Conservation (phyloP, 2,113 vertebrate species). For the human (Homo sapiens) region DNA sequence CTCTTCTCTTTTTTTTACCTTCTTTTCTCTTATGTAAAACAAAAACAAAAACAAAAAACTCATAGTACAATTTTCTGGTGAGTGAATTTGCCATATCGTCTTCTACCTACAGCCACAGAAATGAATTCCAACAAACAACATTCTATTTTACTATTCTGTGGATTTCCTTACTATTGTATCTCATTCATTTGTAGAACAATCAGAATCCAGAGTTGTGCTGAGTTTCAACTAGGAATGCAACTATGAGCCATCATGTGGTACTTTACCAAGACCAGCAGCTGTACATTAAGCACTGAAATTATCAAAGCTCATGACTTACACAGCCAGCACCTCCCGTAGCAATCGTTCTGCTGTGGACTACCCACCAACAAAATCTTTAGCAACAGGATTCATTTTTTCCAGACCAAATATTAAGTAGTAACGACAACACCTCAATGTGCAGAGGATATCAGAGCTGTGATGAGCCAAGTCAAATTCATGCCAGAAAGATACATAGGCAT, state of each 20-base stretch:
- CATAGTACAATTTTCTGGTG: neutral
- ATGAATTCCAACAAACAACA: neutral
- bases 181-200: conserved; percentile 31
- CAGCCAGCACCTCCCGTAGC: neutral
- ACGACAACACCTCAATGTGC: neutral
- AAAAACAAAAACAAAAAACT: neutral
- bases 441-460: neutral
- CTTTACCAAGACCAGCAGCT: neutral
- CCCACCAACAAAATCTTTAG: neutral
- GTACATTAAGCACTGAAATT: neutral
- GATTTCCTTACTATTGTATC: neutral
- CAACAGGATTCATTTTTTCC: neutral
- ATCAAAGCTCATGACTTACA: neutral
- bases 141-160: neutral
- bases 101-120: neutral
- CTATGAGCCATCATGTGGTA: neutral
- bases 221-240: neutral
- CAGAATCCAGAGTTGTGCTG: neutral
- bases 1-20: neutral
- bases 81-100: neutral
- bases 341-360: neutral
- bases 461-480: neutral
- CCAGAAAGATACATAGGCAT: neutral
- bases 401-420: neutral
- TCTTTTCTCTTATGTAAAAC: neutral